phyloP scores from a whole-genome alignment of 2,888 invertebrate genomes.

The Hyalella azteca region DNA sequence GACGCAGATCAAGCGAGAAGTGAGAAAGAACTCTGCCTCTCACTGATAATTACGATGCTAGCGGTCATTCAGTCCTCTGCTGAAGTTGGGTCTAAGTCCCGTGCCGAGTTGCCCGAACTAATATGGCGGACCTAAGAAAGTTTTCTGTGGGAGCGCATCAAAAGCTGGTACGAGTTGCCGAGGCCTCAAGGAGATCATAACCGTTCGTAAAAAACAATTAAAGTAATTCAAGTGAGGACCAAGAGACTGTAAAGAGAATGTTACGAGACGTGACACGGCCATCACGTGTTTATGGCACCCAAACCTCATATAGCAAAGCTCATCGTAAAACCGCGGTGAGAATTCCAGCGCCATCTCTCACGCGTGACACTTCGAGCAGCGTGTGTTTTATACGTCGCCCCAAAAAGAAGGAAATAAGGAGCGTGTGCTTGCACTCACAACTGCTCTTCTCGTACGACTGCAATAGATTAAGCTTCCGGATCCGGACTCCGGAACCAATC shows the following conservation, averaged over 20 bases:
- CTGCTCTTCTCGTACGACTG: not conserved
- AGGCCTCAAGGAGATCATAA: conserved; percentile 27
- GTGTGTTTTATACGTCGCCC: not conserved
- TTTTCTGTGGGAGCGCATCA: not conserved
- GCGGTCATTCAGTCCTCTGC: conserved; percentile 21
- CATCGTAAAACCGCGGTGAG: conserved; percentile 26
- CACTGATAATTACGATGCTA: conserved; percentile 29
- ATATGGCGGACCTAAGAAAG: not conserved
- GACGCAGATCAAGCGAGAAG: conserved; percentile 5
- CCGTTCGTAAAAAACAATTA: conserved; percentile 37
- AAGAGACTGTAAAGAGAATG: conserved; percentile 32
- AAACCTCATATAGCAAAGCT: conserved; percentile 16
- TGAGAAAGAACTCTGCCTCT: not conserved
- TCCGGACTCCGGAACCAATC: conserved; percentile 29
- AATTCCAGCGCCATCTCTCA: not conserved
- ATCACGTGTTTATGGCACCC: conserved; percentile 24
- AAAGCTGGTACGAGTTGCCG: conserved; percentile 16
- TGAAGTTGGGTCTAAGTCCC: not conserved
- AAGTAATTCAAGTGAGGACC: conserved; percentile 33
- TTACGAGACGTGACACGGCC: conserved; percentile 30
- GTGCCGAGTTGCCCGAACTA: not conserved
- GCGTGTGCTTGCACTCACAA: not conserved
- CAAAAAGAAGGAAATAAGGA: not conserved
- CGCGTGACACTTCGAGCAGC: conserved; percentile 21
- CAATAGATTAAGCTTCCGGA: conserved; percentile 26